Evolutionary conservation across 2,797 vertebrate genomes (phyloP), one percentile per base, ranked within the genome.

Genomic region (Mormyrops attenuatus): DNA sequence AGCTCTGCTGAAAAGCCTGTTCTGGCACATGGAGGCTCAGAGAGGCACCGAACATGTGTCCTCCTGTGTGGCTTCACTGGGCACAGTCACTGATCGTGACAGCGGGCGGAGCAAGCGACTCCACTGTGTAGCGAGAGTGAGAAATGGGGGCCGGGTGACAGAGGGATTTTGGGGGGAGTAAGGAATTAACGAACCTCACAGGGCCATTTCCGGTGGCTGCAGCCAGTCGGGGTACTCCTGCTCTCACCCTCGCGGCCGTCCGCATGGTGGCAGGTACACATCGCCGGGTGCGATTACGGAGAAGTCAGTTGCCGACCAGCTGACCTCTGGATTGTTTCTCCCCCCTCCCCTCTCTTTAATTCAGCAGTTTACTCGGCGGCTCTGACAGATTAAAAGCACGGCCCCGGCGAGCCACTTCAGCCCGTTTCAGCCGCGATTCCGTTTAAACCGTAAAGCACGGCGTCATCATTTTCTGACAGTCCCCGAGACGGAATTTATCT

Each of bases 391-490:
- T 96, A 97, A 96, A 96, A 96, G 96, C 95, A 93, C 95, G 95
- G 91, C 94, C 94, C 96, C 1, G 4, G 93, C 93, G 96, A 97
- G 96, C 96, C 95, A 95, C 95, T 97, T 97, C 96, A 96, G 94
- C 94, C 95, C 95, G 95, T 97, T 96, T 66, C 41, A 60, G 41
- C 38, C 38, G 11, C 22, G 41, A 88, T 88, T 96, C 96, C 97
- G 96, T 98, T 98, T 98, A 98, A 99, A 98, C 97, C 97, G 96
- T 98, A 98, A 98, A 98, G 97, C 96, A 97, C 96, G 94, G 96
- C 97, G 97, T 98, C 98, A 98, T 98, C 97, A 97, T 98, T 98
- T 98, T 97, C 97, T 98, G 97, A 98, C 97, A 98, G 97, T 97
- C 97, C 97, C 97, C 97, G 97, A 98, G 98, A 99, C 91, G 95